Evolutionary conservation across 2,113 vertebrate genomes (phyloP), one percentile per base, ranked within the genome.

Genomic region (Heterotilapia buettikoferi): DNA sequence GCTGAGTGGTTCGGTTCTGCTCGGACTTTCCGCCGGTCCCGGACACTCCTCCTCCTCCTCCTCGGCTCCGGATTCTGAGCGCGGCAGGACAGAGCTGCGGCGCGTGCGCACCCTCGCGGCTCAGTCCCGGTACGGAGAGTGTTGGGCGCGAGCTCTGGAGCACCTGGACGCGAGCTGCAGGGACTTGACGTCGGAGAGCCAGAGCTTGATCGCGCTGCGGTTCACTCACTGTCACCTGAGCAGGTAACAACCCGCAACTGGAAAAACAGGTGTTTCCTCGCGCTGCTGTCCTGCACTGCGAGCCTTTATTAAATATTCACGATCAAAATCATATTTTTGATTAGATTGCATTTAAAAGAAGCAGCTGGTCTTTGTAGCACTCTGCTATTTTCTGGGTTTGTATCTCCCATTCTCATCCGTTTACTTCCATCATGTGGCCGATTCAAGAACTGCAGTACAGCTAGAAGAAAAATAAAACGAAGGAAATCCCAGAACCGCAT

Each of bases 181-280:
- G 31, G 89, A 96, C 21, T 84, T 97, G 91, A 95, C 93, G 81
- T 95, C 95, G 26, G 96, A 97, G 40, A 90, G 89, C n/a, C 97
- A 97, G 82, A 95, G 95, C 56, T 78, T 68, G 6, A 86, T 97
- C 1, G 96, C 97, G 13, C 89, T 97, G 84, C 90, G 78, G 2
- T 97, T 97, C 85, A 92, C 96, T 1, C 88, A 94, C 82, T 97
- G 97, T 89, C 97, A 97, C 93, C 93, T 97, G 88, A 92, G 90
- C 90, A 97, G 96, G 97, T 97, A 80, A 47, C 33, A 26, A 8
- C 18, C 61, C 13, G 38, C 66, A 21, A 16, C 21, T 26, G 40
- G 38, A 18, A 26, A 2, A 45, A 10, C 21, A 10, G 7, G n/a
- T 6, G 63, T 40, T 71, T 71, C 33, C 33, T 0, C 21, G 66